These are phyloP conservation scores for Mythimna loreyi DNA, from an alignment of 2,888 invertebrate genomes.

Conservation along the genomic window DNA sequence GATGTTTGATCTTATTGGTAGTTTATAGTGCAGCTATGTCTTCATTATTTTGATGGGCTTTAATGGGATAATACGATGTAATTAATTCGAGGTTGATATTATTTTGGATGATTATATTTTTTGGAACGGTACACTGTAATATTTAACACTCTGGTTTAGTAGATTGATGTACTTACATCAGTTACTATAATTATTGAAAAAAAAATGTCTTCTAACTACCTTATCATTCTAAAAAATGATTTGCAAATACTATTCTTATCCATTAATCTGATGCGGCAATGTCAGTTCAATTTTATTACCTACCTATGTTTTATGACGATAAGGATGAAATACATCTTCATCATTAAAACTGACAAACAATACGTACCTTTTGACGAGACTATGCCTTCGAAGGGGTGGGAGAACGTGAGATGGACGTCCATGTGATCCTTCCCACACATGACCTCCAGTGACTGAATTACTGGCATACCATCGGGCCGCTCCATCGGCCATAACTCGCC, in stretches of 20 bases:
- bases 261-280: neutral
- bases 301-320: neutral
- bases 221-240: neutral
- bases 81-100: neutral
- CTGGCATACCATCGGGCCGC: slow-evolving; percentile 96
- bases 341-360: slow-evolving; percentile 25
- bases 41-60: slow-evolving; percentile 13
- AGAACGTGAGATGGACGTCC: slow-evolving; percentile 98
- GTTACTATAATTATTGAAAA: neutral
- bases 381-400: slow-evolving; percentile 97
- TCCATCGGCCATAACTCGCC: slow-evolving; percentile 97
- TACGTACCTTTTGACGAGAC: slow-evolving; percentile 95
- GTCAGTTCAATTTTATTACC: neutral
- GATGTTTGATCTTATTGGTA: slow-evolving; percentile 27
- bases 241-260: neutral
- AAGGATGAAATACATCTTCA: slow-evolving; percentile 1
- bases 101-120: neutral
- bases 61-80: neutral
- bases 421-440: slow-evolving; percentile 99
- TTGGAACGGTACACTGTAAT: neutral
- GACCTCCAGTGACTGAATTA: slow-evolving; percentile 97
- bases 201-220: neutral
- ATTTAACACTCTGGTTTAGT: neutral
- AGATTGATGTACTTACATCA: neutral
- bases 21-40: slow-evolving; percentile 17